phyloP scores from a whole-genome alignment of 2,888 invertebrate genomes.

The Euzophera pinguis region DNA sequence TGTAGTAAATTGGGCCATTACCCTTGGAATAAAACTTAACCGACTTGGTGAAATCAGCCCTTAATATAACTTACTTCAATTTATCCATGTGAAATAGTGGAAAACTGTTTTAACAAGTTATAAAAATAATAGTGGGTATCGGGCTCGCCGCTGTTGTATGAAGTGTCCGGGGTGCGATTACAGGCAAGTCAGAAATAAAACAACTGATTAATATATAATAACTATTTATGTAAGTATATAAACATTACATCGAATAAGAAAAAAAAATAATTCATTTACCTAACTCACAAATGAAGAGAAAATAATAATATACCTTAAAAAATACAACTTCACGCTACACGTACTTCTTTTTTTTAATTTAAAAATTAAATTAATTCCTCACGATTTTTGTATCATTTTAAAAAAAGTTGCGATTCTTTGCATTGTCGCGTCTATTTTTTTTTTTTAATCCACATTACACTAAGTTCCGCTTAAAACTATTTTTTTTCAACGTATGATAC shows the following conservation, averaged over 20 bases:
- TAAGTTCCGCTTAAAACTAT: conserved; percentile 40
- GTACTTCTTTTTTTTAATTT: conserved; percentile 42
- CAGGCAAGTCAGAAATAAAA: conserved; percentile 4
- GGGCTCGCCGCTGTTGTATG: too few relatives aligned
- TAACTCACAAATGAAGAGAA: conserved; percentile 64
- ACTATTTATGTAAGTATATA: conserved; percentile 80
- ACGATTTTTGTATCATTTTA: conserved; percentile 25
- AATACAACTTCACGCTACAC: conserved; percentile 75
- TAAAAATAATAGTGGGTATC: too few relatives aligned
- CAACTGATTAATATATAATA: conserved; percentile 73
- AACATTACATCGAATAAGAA: conserved; percentile 78
- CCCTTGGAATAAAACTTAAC: too few relatives aligned
- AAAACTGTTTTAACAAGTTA: too few relatives aligned
- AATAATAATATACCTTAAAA: conserved; percentile 56
- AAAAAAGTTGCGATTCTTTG: conserved; percentile 35
- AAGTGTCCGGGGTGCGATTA: too few relatives aligned
- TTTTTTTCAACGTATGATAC: conserved; percentile 52
- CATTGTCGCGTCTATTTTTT: conserved; percentile 45
- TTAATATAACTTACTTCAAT: too few relatives aligned
- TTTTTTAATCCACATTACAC: conserved; percentile 43
- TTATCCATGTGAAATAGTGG: too few relatives aligned
- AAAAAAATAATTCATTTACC: conserved; percentile 71
- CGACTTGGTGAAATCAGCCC: too few relatives aligned
- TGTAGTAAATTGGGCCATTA: too few relatives aligned
- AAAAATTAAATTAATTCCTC: conserved; percentile 42